phyloP scores from a whole-genome alignment of 2,797 vertebrate species.

The Linurgus olivaceus region DNA sequence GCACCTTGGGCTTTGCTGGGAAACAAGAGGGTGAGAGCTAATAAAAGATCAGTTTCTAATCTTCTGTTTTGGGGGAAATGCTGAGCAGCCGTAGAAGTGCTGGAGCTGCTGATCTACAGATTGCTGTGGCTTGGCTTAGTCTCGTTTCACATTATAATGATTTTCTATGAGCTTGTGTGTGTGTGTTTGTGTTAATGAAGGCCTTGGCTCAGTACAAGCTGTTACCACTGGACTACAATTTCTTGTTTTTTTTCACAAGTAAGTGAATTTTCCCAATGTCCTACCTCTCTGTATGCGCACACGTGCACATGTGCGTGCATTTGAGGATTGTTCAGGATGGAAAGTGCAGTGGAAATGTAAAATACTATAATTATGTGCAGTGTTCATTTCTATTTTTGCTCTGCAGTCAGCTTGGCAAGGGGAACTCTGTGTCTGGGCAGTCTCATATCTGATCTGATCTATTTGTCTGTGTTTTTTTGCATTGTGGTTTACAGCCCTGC shows the following conservation, averaged over 20 bases:
- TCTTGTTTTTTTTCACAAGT: conserved; percentile 12
- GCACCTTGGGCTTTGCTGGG: neutral
- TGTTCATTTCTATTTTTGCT: conserved; percentile 53
- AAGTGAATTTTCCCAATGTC: conserved; percentile 1
- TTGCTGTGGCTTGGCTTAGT: conserved; percentile 44
- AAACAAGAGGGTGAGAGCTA: conserved; percentile 2
- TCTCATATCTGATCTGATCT: conserved; percentile 53
- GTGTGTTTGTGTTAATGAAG: conserved; percentile 30
- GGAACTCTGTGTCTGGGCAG: conserved; percentile 56
- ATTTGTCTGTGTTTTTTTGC: conserved; percentile 56
- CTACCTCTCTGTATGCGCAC: neutral
- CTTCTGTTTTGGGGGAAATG: neutral
- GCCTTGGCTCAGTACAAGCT: conserved; percentile 41
- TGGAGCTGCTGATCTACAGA: conserved; percentile 17
- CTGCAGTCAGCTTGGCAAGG: conserved; percentile 54
- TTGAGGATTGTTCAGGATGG: conserved; percentile 19
- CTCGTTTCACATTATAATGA: conserved; percentile 35
- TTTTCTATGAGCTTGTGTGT: conserved; percentile 2
- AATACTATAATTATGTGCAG: conserved; percentile 49
- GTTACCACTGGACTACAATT: conserved; percentile 25
- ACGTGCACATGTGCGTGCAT: conserved; percentile 1
- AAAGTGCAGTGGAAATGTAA: conserved; percentile 53
- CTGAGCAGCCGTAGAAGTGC: conserved; percentile 31
- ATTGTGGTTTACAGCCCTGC: conserved; percentile 54
- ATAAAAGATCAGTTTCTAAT: conserved; percentile 47